Evolutionary conservation across 2,888 invertebrate species (phyloP), one percentile per base, ranked within the genome.

Genomic region (Ophioninae sp.): DNA sequence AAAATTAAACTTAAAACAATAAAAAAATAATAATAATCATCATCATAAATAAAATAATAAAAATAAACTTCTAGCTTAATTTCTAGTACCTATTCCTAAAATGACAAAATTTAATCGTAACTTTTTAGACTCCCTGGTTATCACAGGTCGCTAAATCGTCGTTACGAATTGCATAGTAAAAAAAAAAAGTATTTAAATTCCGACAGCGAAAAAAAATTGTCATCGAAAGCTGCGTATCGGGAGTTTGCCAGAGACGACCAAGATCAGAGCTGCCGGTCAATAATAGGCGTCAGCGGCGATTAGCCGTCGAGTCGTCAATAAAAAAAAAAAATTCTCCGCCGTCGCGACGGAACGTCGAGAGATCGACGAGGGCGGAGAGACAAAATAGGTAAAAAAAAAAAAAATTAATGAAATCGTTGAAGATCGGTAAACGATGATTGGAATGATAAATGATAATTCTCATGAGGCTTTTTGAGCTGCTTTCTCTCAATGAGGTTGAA

Each of bases 291-390:
- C 79, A 64, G 58, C 9, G 51, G 51, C 79, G 81, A 84, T 84
- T 79, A 81, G 79, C 75, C 79, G 79, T 76, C 68, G 76, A 76
- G 56, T 63, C 74, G 56, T 81, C 81, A 75, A 81, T 75, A 63
- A 81, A 77, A 74, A 61, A 77, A 65, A 61, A 74, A 78, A 75
- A 81, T 75, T 59, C 30, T 37, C 10, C 10, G 20, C n/a, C n/a
- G n/a, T 20, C n/a, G 58, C n/a, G n/a, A 59, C 20, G 6, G 58
- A 5, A n/a, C 22, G 59, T 13, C 10, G 59, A 22, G 59, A 51
- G 59, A 51, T 10, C 6, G 5, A 2, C 2, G 51, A 13, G 51
- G 17, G 17, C 10, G 44, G 13, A 10, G 51, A 2, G 17, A 6
- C 2, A 6, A 9, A 9, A 9, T 7, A 39, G 39, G 39, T 5